Conservation (phyloP, 2,797 vertebrate species). For the Champsocephalus esox region DNA sequence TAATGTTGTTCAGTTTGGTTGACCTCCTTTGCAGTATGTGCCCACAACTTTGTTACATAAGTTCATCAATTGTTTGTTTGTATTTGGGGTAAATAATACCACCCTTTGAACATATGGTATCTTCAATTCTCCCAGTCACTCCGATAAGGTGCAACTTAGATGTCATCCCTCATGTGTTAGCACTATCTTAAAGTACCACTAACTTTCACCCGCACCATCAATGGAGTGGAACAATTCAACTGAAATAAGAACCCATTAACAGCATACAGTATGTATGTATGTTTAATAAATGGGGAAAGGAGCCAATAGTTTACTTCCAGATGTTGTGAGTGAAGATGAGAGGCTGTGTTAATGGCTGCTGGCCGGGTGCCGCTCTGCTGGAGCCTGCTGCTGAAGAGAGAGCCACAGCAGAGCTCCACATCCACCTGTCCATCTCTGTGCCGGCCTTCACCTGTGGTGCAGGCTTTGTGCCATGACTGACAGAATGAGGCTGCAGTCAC, state of each 20-base stretch:
- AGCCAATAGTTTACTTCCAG: not conserved
- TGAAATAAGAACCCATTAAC: not conserved
- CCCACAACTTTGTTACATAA: not conserved
- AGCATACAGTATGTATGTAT: not conserved
- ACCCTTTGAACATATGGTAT: not conserved
- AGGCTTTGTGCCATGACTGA: constrained; percentile 27
- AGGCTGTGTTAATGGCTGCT: not conserved
- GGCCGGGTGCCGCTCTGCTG: not conserved
- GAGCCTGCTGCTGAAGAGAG: not conserved
- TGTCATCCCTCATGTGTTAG: too few species aligned
- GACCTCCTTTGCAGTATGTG: not conserved
- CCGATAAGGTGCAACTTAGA: not conserved
- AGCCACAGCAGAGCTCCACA: constrained; percentile 14
- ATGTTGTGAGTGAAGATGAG: not conserved
- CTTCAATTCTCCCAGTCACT: not conserved
- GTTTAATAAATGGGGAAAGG: not conserved
- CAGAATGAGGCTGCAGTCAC: constrained; percentile 29
- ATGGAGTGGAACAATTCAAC: not conserved
- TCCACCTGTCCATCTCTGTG: not conserved
- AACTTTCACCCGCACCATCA: not conserved
- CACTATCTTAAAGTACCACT: too few species aligned
- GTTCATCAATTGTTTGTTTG: not conserved
- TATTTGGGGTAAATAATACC: too few species aligned
- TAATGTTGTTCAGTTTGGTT: not conserved
- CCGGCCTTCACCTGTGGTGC: constrained; percentile 36